Percentiles rank a stretch among this genome's conserved stretches.
Evolutionary conservation across 2,888 invertebrate species (phyloP).

Genomic region (Chymomyza procnemis): DNA sequence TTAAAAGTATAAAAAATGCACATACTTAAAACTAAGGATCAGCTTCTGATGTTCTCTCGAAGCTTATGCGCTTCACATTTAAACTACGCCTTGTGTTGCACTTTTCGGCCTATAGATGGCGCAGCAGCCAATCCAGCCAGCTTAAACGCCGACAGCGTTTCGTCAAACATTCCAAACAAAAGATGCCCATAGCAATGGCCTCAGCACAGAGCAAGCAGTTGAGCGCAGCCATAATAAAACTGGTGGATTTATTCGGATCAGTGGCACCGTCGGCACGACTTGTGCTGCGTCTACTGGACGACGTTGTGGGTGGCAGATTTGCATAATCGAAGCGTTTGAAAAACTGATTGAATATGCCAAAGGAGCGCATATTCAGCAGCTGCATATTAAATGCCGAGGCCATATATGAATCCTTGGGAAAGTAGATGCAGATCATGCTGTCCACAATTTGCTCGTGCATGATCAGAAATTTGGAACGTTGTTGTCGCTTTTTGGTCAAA

Average conservation of each 20-base stretch:
- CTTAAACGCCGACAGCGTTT: neutral
- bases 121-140: conserved; percentile 20
- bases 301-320: conserved; percentile 14
- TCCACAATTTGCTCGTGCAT: conserved; percentile 44
- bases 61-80: too few relatives aligned
- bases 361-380: conserved; percentile 44
- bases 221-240: conserved; percentile 39
- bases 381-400: conserved; percentile 13
- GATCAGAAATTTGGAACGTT: conserved; percentile 22
- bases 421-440: conserved; percentile 50
- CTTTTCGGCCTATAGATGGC: conserved; percentile 1
- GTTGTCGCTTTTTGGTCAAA: conserved; percentile 15
- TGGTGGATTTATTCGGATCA: conserved; percentile 32
- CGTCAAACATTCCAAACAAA: conserved; percentile 42
- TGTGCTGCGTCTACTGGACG: neutral
- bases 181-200: conserved; percentile 17
- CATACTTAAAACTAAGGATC: too few relatives aligned
- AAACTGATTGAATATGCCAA: conserved; percentile 41
- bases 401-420: conserved; percentile 46
- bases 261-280: neutral
- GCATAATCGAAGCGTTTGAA: conserved; percentile 7
- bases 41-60: too few relatives aligned
- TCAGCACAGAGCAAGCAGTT: conserved; percentile 33
- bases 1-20: too few relatives aligned
- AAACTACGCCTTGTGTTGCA: too few relatives aligned